Conservation (phyloP, 2,888 invertebrate genomes). For the Iphiclides podalirius region DNA sequence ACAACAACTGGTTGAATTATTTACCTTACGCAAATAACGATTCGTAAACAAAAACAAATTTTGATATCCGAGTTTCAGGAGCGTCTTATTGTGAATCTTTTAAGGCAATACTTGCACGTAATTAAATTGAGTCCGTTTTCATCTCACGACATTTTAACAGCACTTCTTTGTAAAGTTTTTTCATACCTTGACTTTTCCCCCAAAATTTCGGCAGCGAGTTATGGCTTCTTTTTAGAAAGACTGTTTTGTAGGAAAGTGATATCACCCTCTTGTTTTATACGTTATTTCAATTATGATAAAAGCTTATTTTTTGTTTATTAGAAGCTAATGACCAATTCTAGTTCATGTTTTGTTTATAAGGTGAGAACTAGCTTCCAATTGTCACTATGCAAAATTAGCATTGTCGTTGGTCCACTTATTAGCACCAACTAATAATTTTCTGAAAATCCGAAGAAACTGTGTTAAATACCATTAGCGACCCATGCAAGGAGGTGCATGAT, state of each 20-base stretch:
- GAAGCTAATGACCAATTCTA: too few species aligned
- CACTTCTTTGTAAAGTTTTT: slow-evolving; percentile 19
- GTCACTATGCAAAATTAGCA: too few species aligned
- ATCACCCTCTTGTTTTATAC: not conserved
- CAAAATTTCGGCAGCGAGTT: slow-evolving; percentile 12
- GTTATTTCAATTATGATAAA: not conserved
- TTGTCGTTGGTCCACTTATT: too few species aligned
- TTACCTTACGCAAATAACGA: not conserved
- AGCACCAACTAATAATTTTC: too few species aligned
- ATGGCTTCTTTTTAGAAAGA: slow-evolving; percentile 4
- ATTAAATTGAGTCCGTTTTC: slow-evolving; percentile 22
- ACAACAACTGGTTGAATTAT: too few species aligned
- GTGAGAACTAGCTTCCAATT: too few species aligned
- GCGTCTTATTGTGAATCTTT: slow-evolving; percentile 10
- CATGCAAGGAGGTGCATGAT: too few species aligned
- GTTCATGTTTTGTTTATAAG: too few species aligned
- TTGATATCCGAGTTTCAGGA: not conserved
- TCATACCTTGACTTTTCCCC: slow-evolving; percentile 4
- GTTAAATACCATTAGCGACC: too few species aligned
- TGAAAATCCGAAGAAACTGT: too few species aligned
- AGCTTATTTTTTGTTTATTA: too few species aligned
- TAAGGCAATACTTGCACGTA: slow-evolving; percentile 12
- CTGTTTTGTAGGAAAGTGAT: slow-evolving; percentile 3
- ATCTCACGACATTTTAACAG: slow-evolving; percentile 19
- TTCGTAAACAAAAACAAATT: not conserved